Base-by-base conservation (phyloP, 2,113 vertebrate species). In the Pseudorectes ferrugineus region DNA sequence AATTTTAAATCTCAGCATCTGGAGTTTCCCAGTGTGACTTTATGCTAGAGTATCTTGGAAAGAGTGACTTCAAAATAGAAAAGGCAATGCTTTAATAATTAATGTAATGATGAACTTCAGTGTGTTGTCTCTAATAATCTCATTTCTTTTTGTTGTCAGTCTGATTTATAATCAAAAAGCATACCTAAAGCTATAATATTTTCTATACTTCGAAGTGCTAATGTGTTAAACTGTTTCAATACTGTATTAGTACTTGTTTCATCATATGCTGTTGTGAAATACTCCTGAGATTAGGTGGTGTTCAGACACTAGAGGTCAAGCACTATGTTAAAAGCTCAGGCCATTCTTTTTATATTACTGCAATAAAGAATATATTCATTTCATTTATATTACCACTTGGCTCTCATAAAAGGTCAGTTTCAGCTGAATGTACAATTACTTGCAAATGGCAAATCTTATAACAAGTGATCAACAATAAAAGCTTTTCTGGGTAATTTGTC, bases 401-500 rank as follows among this genome's bases (percentile, higher is more conserved):
- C 95, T 97, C 85, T 97, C 96, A 96, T 97, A 95, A 98, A 98
- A 98, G 97, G 96, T 96, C 95, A 95, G 85, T 97, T 97, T 97
- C 93, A 92, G 78, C 76, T 89, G 94, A 97, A 97, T 96, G 90
- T 96, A 97, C 97, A 97, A 97, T 96, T 95, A 89, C 75, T 96
- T 95, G 89, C 76, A 97, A 98, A 97, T 97, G 95, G 89, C 93
- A 97, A 96, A 93, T 97, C 93, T 96, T 95, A 85, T 91, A 93
- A 96, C 87, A 97, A 96, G 97, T 92, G 91, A 97, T 96, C 94
- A 98, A 95, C 95, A 97, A 95, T 96, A 95, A 97, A 96, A 95
- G 91, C 91, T 93, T 96, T 97, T 96, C 85, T 95, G 94, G 90
- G 74, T 95, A 96, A 96, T 96, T 86, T 96, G 77, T 96, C 92